phyloP scores from a whole-genome alignment of 2,888 invertebrate genomes.

The Limnephilus rhombicus region DNA sequence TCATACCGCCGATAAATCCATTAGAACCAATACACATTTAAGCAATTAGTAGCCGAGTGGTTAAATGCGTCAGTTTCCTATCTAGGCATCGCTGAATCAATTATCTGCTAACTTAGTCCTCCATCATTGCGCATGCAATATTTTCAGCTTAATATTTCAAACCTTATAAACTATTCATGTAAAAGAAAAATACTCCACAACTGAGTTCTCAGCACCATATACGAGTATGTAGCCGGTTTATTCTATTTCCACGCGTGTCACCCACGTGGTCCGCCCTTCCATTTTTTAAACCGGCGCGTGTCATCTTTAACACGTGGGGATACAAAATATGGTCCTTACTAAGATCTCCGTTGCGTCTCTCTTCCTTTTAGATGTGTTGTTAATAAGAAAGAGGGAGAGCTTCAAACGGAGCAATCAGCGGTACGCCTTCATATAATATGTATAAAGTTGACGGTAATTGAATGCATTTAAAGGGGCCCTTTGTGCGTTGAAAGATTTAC shows the following conservation, averaged over 20 bases:
- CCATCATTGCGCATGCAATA: too few relatives aligned
- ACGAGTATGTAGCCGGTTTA: neutral
- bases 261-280: neutral
- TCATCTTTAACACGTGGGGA: conserved; percentile 6
- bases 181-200: neutral
- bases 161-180: neutral
- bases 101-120: too few relatives aligned
- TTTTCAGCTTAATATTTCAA: too few relatives aligned
- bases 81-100: too few relatives aligned
- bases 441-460: conserved; percentile 42
- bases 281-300: conserved; percentile 28
- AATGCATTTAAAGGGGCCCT: conserved; percentile 57
- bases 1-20: neutral
- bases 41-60: too few relatives aligned
- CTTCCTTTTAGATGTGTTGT: neutral
- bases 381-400: neutral
- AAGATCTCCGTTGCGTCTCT: neutral
- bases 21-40: neutral
- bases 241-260: neutral
- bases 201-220: neutral
- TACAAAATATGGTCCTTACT: neutral
- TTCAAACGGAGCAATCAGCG: neutral
- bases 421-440: neutral
- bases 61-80: too few relatives aligned
- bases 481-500: conserved; percentile 61